These are phyloP conservation scores for Andrena bicolor DNA, from an alignment of 2,888 invertebrate species.

Conservation along the genomic window DNA sequence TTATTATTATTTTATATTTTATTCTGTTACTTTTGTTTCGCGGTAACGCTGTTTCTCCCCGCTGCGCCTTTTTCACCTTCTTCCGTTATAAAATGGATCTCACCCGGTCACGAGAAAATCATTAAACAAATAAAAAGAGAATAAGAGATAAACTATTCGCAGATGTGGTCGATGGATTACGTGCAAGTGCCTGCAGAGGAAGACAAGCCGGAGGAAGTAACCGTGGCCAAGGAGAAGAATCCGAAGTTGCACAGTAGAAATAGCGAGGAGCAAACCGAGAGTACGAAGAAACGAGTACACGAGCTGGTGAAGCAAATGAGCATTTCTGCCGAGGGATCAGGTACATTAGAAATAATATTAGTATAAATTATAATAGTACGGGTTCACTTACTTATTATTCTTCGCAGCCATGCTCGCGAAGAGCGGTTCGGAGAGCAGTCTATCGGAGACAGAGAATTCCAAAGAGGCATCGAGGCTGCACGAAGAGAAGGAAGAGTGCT, in stretches of 20 bases:
- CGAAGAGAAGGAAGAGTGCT: slow-evolving; percentile 91
- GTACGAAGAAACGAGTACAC: slow-evolving; percentile 87
- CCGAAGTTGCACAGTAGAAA: slow-evolving; percentile 82
- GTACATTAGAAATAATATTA: slow-evolving; percentile 79
- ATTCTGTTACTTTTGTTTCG: no score
- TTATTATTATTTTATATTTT: no score
- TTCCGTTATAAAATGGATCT: no score
- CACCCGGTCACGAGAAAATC: no score
- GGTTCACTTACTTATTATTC: neutral
- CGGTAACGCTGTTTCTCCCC: no score
- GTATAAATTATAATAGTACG: neutral
- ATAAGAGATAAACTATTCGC: slow-evolving; percentile 60
- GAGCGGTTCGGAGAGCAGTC: slow-evolving; percentile 95
- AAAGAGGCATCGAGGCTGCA: slow-evolving; percentile 90
- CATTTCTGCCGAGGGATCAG: slow-evolving; percentile 89
- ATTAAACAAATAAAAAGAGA: no score
- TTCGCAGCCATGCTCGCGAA: slow-evolving; percentile 88
- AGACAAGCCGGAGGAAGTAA: slow-evolving; percentile 85
- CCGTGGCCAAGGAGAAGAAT: slow-evolving; percentile 86
- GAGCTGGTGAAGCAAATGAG: slow-evolving; percentile 93
- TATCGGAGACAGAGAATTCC: slow-evolving; percentile 91
- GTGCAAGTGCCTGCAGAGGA: slow-evolving; percentile 92
- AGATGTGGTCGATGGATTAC: slow-evolving; percentile 99
- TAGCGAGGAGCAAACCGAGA: slow-evolving; percentile 81
- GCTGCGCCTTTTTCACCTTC: no score